Evolutionary conservation across 2,113 vertebrate species (phyloP).

Genomic region (Trochalopteron elliotii): DNA sequence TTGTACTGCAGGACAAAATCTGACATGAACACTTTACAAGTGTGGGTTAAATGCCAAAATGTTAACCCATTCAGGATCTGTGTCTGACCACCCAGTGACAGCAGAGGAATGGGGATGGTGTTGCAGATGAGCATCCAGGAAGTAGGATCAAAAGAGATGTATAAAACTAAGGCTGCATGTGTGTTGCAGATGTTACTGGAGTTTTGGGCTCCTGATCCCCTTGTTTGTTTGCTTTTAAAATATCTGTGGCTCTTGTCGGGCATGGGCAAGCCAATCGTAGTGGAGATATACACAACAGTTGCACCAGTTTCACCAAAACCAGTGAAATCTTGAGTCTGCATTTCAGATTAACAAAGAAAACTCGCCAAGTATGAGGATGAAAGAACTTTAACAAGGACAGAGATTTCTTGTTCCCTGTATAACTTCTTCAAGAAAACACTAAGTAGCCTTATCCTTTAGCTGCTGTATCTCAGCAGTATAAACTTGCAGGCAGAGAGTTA

Average conservation of each 20-base stretch:
- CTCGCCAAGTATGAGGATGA: background rate
- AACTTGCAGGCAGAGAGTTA: background rate
- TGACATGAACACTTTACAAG: background rate
- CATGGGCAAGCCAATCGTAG: background rate
- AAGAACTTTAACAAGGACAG: background rate
- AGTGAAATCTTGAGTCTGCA: background rate
- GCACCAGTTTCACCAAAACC: background rate
- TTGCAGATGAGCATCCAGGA: slow-evolving; percentile 51
- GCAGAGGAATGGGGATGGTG: background rate
- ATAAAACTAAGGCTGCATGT: slow-evolving; percentile 49
- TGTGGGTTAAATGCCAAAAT: background rate
- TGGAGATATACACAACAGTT: background rate
- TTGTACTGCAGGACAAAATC: background rate
- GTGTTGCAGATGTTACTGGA: slow-evolving; percentile 56
- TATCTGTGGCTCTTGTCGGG: background rate
- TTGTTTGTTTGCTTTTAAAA: slow-evolving; percentile 61
- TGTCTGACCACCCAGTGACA: slow-evolving; percentile 6
- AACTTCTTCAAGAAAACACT: background rate
- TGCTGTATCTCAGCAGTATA: background rate
- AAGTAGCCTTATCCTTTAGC: background rate
- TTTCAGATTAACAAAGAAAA: background rate
- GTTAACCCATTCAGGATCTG: background rate
- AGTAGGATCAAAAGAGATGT: slow-evolving; percentile 47
- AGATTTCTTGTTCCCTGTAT: background rate
- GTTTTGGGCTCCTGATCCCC: slow-evolving; percentile 13